Evolutionary conservation across 2,113 vertebrate species (phyloP), one percentile per base, ranked within the genome.

Genomic region (Tyto alba): DNA sequence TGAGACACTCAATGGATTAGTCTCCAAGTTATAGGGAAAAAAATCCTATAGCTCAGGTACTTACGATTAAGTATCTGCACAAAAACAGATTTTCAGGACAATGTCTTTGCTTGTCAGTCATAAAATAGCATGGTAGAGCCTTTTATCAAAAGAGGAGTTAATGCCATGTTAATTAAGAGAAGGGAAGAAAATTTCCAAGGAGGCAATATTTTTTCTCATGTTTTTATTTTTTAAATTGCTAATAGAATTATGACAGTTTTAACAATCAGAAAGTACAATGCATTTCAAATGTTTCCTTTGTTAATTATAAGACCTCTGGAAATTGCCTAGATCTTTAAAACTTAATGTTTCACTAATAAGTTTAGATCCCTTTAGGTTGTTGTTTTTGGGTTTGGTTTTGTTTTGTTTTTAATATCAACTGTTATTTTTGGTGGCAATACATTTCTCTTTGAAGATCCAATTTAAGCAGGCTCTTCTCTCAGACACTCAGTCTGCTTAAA

Each of bases 121-220:
- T 66, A 75, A 84, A 90, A 90, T 45, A 91, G 40, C 85, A 96
- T 93, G 48, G 34, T 76, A 77, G 47, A 85, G 27, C 20, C 38
- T 96, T 97, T 96, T 91, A 50, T 96, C 91, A 92, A 88, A 97
- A 94, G 19, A 90, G 29, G 9, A 95, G 63, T 52, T 96, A 97
- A 66, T 56, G n/a, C 13, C 16, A 2, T 1, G 10, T 41, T 96
- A 93, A 93, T 96, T 94, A 88, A 91, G 43, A 53, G 30, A 94
- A 78, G 34, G 71, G 67, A 82, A 25, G 29, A 89, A 88, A 60
- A 78, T 30, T 94, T 95, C 68, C 47, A 80, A 80, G 36, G 15
- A 67, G 47, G 43, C 17, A 86, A 40, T 87, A 81, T 88, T 94
- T 93, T 92, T 81, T 88, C 40, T 83, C 88, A 84, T 36, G 10